A percentile compares a stretch with the other conserved stretches of the same genome.
phyloP scores from a whole-genome alignment of 2,113 vertebrate species.

The Zosterops borbonicus region DNA sequence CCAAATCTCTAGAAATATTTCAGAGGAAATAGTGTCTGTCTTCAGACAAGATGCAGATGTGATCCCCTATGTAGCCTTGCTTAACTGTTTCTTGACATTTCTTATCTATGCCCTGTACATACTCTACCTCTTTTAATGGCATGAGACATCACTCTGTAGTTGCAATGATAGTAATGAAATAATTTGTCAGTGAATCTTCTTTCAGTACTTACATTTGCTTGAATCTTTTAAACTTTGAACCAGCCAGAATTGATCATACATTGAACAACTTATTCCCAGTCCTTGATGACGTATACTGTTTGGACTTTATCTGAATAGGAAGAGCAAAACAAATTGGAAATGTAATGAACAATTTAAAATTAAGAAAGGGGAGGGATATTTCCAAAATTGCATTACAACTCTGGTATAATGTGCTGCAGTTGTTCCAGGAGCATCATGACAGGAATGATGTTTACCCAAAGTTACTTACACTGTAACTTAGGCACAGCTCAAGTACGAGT shows the following conservation, averaged over 20 bases:
- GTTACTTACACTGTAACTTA: background rate
- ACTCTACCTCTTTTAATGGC: background rate
- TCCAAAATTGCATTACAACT: background rate
- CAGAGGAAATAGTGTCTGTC: background rate
- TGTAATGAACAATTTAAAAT: background rate
- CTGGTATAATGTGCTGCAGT: background rate
- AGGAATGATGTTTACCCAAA: background rate
- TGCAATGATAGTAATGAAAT: background rate
- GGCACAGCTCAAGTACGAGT: background rate
- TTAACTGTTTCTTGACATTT: background rate
- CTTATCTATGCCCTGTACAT: background rate
- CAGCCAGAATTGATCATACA: background rate
- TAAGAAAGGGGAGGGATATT: background rate
- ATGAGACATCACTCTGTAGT: background rate
- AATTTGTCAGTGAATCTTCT: background rate
- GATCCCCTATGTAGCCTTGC: background rate
- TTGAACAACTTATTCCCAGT: background rate
- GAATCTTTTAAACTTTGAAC: background rate
- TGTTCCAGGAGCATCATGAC: background rate
- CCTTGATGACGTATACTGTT: background rate
- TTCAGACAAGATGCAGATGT: background rate
- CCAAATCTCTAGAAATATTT: background rate
- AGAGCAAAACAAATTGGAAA: background rate
- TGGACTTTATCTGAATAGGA: background rate
- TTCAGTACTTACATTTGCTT: background rate